A percentile compares a stretch with the other conserved stretches of the same genome.
These are phyloP conservation scores for Hippoglossus stenolepis DNA, from an alignment of 2,113 vertebrate species.

Conservation along the genomic window DNA sequence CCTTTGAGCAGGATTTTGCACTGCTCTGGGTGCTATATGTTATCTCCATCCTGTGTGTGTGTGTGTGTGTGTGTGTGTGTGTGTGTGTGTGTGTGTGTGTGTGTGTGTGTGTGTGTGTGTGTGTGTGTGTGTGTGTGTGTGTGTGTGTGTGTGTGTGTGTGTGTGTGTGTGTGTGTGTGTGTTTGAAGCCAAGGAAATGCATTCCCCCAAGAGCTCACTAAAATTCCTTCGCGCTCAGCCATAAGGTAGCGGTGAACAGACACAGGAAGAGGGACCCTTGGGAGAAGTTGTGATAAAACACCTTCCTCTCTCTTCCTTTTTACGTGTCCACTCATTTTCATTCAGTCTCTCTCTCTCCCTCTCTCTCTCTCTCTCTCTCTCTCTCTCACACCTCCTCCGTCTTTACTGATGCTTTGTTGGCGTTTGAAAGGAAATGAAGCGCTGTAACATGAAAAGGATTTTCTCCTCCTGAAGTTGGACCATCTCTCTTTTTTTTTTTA, in stretches of 20 bases:
- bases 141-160: neutral
- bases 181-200: conserved; percentile 10
- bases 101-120: conserved; percentile 6
- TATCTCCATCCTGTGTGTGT: conserved; percentile 5
- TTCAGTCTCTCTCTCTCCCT: neutral
- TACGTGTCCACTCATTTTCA: conserved; percentile 43
- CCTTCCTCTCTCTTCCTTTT: conserved; percentile 27
- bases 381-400: neutral
- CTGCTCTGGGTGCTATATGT: conserved; percentile 43
- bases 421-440: conserved; percentile 45
- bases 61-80: neutral
- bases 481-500: no score
- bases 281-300: conserved; percentile 56
- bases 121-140: conserved; percentile 4
- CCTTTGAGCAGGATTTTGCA: conserved; percentile 53
- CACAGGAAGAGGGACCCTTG: conserved; percentile 33
- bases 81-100: neutral
- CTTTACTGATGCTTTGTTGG: conserved; percentile 37
- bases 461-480: no score
- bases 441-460: no score
- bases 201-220: conserved; percentile 43
- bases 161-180: conserved; percentile 8
- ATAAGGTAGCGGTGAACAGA: conserved; percentile 12
- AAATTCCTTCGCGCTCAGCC: conserved; percentile 30
- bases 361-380: neutral